Conservation (phyloP, 37 sponge, comb jelly and placozoan genomes). For the Tethya wilhelma region DNA sequence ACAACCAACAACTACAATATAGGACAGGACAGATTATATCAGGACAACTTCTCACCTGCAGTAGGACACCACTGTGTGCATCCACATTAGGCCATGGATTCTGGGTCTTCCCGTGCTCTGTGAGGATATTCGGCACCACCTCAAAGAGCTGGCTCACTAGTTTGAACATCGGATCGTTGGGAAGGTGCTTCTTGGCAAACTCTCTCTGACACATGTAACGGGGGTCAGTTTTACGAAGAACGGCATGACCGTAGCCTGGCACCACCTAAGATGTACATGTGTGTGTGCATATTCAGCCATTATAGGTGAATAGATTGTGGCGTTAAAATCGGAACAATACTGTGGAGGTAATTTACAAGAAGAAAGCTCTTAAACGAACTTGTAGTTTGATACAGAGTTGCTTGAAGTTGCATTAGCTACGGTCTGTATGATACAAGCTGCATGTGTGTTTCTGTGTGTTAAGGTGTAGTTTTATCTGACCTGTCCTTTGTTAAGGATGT, state of each 20-base stretch:
- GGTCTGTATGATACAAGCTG: too few relatives aligned
- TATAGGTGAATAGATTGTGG: too few relatives aligned
- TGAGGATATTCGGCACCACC: conserved; percentile 85
- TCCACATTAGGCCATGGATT: conserved; percentile 99
- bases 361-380: too few relatives aligned
- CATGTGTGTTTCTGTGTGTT: too few relatives aligned
- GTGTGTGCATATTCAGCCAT: too few relatives aligned
- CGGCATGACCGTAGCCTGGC: conserved; percentile 98
- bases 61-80: conserved; percentile 96
- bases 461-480: conserved; percentile 14
- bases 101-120: conserved; percentile 94
- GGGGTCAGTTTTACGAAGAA: conserved; percentile 96
- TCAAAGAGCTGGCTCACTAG: conserved; percentile 82
- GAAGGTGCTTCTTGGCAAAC: conserved; percentile 97
- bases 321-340: too few relatives aligned
- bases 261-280: conserved; percentile 74
- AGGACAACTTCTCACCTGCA: conserved; percentile 71
- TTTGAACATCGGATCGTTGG: conserved; percentile 93
- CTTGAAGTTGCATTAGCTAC: too few relatives aligned
- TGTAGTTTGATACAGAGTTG: too few relatives aligned
- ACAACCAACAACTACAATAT: not conserved
- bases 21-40: not conserved
- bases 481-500: conserved; percentile 91
- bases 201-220: conserved; percentile 95
- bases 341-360: too few relatives aligned